Conservation (phyloP, 53 echinoderm and acorn worm genomes). For the Paracentrotus lividus region DNA sequence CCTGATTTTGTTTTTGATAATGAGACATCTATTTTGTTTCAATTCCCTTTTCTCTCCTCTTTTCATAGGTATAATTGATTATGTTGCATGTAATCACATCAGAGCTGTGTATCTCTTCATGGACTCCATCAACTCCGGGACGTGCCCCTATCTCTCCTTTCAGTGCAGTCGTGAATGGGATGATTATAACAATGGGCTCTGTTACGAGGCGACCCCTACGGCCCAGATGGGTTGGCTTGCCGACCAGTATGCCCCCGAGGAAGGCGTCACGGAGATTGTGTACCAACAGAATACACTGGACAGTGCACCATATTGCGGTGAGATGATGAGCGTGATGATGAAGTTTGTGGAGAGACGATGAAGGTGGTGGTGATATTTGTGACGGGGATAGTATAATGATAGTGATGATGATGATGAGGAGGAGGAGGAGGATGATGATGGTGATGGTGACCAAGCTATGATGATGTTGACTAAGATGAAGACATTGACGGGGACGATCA, state of each 20-base stretch:
- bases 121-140: conserved; percentile 76
- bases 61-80: conserved; percentile 70
- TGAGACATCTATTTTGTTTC: neutral
- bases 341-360: no score
- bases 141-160: conserved; percentile 74
- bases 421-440: neutral
- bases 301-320: conserved; percentile 27
- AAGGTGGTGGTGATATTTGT: neutral
- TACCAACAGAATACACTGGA: conserved; percentile 40
- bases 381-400: no score
- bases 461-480: neutral
- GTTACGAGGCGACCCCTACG: neutral
- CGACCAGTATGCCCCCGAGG: neutral
- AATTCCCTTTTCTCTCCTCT: neutral
- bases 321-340: neutral
- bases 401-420: neutral
- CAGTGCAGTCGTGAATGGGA: conserved; percentile 61
- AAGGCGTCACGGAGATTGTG: neutral
- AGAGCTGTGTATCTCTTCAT: conserved; percentile 77
- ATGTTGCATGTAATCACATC: conserved; percentile 85
- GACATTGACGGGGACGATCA: neutral
- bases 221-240: conserved; percentile 50
- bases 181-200: conserved; percentile 30
- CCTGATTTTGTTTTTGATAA: neutral
- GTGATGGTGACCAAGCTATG: neutral